These are phyloP conservation scores for Sericinus montela DNA, from an alignment of 2,888 invertebrate species.

Conservation along the genomic window DNA sequence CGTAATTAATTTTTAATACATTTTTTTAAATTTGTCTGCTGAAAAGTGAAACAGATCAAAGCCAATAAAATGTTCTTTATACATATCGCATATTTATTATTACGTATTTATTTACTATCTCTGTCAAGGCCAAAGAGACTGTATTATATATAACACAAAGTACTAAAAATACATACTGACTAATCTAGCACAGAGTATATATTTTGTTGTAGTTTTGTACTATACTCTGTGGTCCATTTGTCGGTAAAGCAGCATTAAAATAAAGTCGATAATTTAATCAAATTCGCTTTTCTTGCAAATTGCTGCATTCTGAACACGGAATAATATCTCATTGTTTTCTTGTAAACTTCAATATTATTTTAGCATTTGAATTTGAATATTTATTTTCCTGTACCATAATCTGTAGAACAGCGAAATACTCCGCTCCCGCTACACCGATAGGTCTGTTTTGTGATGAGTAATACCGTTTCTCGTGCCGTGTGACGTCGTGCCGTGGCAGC, in stretches of 20 bases:
- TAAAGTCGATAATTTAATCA: constrained; percentile 52
- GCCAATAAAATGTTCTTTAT: no score
- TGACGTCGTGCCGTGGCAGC: constrained; percentile 63
- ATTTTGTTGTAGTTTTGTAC: no score
- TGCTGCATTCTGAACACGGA: not conserved
- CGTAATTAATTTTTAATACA: no score
- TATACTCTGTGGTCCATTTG: no score
- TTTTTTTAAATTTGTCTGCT: no score
- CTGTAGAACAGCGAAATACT: constrained; percentile 33
- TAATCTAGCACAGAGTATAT: no score
- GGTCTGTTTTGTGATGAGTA: constrained; percentile 61
- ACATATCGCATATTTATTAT: no score
- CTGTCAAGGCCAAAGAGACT: no score
- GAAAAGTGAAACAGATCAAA: no score
- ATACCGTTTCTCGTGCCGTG: constrained; percentile 68
- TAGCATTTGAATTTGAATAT: not conserved
- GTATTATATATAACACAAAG: no score
- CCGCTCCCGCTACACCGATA: constrained; percentile 34
- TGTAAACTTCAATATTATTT: not conserved
- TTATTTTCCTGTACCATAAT: constrained; percentile 11
- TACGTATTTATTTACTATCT: no score
- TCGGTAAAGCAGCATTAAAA: constrained; percentile 53
- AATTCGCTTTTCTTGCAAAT: constrained; percentile 25
- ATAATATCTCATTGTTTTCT: not conserved
- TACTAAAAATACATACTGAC: no score